These are phyloP conservation scores for Euzetes globulus DNA, from an alignment of 2,888 invertebrate species.

Conservation along the genomic window DNA sequence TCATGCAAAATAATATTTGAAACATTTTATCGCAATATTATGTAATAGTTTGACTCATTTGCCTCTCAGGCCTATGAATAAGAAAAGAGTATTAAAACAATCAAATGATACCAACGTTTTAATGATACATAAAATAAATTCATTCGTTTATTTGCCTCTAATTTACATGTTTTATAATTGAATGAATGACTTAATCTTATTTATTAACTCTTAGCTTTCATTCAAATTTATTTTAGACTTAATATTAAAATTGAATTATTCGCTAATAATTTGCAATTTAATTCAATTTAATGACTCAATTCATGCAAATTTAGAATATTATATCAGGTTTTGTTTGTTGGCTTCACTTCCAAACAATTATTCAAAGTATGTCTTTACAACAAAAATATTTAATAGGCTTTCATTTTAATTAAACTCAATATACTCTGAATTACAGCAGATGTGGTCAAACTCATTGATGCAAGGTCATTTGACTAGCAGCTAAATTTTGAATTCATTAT, in stretches of 20 bases:
- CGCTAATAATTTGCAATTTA: slow-evolving; percentile 22
- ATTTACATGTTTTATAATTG: slow-evolving; percentile 16
- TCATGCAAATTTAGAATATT: not conserved
- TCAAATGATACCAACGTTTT: not conserved
- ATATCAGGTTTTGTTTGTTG: not conserved
- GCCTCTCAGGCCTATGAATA: slow-evolving; percentile 1
- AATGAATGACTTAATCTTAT: slow-evolving; percentile 19
- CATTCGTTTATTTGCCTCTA: not conserved
- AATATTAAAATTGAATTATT: slow-evolving; percentile 24
- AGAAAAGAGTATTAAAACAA: slow-evolving; percentile 1
- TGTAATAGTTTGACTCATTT: not conserved
- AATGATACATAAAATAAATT: slow-evolving; percentile 21
- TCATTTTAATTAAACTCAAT: too few species aligned
- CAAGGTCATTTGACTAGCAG: too few species aligned
- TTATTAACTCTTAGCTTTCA: slow-evolving; percentile 1
- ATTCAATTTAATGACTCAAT: slow-evolving; percentile 29
- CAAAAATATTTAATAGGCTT: too few species aligned
- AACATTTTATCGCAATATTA: not conserved
- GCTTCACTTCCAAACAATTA: too few species aligned
- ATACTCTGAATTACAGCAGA: too few species aligned
- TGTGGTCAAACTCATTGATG: too few species aligned
- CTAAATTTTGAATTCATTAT: too few species aligned
- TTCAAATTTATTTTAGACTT: slow-evolving; percentile 7
- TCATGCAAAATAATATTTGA: not conserved
- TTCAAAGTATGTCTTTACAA: too few species aligned